These are phyloP conservation scores for Palythoa caribaeorum DNA, from an alignment of 92 coral and sea anemone species.

Conservation along the genomic window DNA sequence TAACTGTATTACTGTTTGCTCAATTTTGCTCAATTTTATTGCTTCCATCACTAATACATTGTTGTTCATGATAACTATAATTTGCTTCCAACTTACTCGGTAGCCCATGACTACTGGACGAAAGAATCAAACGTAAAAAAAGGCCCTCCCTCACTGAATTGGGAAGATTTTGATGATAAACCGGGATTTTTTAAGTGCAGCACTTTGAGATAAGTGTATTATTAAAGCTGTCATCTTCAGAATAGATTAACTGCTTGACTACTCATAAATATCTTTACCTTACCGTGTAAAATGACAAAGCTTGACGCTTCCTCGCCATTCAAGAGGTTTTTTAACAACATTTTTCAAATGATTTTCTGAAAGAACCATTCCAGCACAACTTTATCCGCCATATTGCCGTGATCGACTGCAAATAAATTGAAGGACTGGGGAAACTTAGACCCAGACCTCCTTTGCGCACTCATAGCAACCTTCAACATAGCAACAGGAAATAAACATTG, in stretches of 20 bases:
- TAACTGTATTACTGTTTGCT: too few relatives aligned
- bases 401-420: neutral
- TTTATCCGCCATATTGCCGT: conserved; percentile 60
- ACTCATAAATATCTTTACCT: conserved; percentile 9
- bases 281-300: conserved; percentile 81
- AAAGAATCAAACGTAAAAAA: too few relatives aligned
- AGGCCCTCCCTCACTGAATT: too few relatives aligned
- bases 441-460: neutral
- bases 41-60: too few relatives aligned
- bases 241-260: neutral
- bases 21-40: too few relatives aligned
- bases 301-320: conserved; percentile 85
- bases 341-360: conserved; percentile 16
- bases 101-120: too few relatives aligned
- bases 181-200: too few relatives aligned
- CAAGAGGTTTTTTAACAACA: conserved; percentile 76
- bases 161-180: too few relatives aligned
- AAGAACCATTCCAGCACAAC: neutral
- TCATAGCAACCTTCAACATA: conserved; percentile 31
- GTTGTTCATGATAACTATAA: too few relatives aligned
- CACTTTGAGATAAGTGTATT: too few relatives aligned
- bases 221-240: neutral
- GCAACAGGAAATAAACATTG: conserved; percentile 47
- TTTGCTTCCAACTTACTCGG: too few relatives aligned
- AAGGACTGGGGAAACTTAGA: conserved; percentile 9